These are phyloP conservation scores for Aythya baeri DNA, from an alignment of 2,113 vertebrate species.

Conservation along the genomic window DNA sequence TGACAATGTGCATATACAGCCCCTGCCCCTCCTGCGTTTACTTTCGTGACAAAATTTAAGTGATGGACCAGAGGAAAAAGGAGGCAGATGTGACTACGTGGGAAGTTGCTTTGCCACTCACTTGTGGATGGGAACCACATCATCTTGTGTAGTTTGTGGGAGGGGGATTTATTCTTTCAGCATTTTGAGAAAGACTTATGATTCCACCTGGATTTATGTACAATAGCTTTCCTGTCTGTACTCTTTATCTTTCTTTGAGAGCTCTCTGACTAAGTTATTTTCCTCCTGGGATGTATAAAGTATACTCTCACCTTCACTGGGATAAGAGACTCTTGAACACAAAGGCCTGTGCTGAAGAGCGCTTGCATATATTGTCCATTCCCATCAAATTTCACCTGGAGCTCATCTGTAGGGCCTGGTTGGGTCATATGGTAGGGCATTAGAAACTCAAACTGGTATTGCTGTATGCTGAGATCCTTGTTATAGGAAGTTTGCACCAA, in stretches of 20 bases:
- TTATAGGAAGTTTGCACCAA: neutral
- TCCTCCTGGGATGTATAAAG: slow-evolving; percentile 61
- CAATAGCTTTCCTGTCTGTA: slow-evolving; percentile 62
- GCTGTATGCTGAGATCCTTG: neutral
- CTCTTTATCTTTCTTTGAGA: slow-evolving; percentile 57
- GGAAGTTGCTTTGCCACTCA: slow-evolving; percentile 59
- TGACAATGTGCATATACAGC: neutral
- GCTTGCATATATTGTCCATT: slow-evolving; percentile 8
- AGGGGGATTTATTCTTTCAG: slow-evolving; percentile 58
- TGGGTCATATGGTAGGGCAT: neutral
- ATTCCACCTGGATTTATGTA: slow-evolving; percentile 54
- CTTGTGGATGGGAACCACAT: slow-evolving; percentile 47
- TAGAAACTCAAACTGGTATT: neutral
- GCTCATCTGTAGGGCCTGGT: neutral
- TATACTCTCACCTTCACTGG: slow-evolving; percentile 50
- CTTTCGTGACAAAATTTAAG: neutral
- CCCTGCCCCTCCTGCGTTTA: neutral
- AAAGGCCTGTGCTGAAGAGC: slow-evolving; percentile 31
- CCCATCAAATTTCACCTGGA: slow-evolving; percentile 45
- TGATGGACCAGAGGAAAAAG: neutral
- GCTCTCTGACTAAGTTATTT: slow-evolving; percentile 56
- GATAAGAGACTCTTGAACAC: slow-evolving; percentile 36
- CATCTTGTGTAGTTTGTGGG: slow-evolving; percentile 10
- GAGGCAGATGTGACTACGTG: slow-evolving; percentile 58
- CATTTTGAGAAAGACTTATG: slow-evolving; percentile 55